Evolutionary conservation across 2,113 vertebrate species (phyloP).

Genomic region (Turdus rufiventris): DNA sequence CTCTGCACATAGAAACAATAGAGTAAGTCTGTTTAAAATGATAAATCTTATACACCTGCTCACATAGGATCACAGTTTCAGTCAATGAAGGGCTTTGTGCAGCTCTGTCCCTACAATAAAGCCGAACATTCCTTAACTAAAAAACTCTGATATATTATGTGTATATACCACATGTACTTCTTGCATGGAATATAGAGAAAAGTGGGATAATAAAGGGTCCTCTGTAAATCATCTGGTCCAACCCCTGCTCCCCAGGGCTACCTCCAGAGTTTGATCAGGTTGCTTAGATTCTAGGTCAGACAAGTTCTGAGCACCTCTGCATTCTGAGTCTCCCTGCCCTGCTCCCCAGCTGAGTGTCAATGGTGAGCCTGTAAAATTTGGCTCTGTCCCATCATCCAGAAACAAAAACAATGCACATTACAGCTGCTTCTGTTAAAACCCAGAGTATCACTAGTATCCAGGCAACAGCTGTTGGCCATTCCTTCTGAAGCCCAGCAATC

Average conservation of each 20-base stretch:
- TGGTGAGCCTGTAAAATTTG: background rate
- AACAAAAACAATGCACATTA: background rate
- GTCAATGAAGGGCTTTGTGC: background rate
- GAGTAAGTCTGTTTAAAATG: background rate
- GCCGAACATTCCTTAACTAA: background rate
- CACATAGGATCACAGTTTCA: background rate
- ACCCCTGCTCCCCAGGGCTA: background rate
- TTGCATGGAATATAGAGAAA: background rate
- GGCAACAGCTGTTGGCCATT: background rate
- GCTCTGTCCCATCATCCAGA: background rate
- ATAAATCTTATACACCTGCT: background rate
- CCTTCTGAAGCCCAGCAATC: background rate
- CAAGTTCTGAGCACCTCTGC: background rate
- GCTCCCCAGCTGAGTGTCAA: background rate
- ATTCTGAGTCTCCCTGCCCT: background rate
- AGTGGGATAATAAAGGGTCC: background rate
- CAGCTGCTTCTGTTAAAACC: background rate
- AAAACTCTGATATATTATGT: background rate
- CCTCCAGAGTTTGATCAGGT: background rate
- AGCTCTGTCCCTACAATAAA: background rate
- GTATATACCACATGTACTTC: background rate
- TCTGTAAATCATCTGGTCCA: background rate
- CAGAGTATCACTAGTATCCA: background rate
- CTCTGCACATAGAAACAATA: background rate
- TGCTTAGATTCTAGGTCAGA: background rate